Percentiles rank a stretch among this genome's conserved stretches.
phyloP scores from a whole-genome alignment of 1,140 invertebrate genomes.

The Rhagoletis zephyria region DNA sequence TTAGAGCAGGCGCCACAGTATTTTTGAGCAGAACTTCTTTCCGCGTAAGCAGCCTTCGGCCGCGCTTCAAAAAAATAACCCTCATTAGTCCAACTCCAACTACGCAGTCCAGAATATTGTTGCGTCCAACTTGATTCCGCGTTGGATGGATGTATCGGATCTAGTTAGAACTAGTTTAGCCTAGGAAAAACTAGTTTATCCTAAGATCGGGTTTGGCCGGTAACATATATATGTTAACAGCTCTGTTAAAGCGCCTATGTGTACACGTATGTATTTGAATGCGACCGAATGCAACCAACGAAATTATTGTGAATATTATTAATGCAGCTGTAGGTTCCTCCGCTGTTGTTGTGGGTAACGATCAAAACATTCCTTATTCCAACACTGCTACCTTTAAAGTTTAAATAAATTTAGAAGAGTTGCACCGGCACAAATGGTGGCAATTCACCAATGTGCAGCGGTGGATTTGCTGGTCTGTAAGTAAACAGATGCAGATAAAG shows the following conservation, averaged over 20 bases:
- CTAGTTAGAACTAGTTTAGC: too few species aligned
- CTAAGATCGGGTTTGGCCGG: too few species aligned
- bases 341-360: neutral
- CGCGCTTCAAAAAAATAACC: too few species aligned
- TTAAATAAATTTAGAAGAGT: slow-evolving; percentile 64
- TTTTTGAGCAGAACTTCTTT: too few species aligned
- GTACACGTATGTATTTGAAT: neutral
- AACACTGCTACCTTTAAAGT: neutral
- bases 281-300: neutral
- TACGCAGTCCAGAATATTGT: too few species aligned
- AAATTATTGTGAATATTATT: neutral
- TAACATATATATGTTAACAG: neutral
- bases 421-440: slow-evolving; percentile 70
- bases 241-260: too few species aligned
- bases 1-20: too few species aligned
- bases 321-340: neutral
- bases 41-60: too few species aligned
- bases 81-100: too few species aligned
- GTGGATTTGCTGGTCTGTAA: slow-evolving; percentile 71
- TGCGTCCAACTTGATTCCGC: too few species aligned
- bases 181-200: too few species aligned
- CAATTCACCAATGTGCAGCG: slow-evolving; percentile 71
- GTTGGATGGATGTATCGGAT: too few species aligned
- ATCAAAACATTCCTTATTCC: neutral
- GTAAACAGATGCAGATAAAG: slow-evolving; percentile 54